phyloP scores from a whole-genome alignment of 2,888 invertebrate genomes.

The Clanis bilineata region DNA sequence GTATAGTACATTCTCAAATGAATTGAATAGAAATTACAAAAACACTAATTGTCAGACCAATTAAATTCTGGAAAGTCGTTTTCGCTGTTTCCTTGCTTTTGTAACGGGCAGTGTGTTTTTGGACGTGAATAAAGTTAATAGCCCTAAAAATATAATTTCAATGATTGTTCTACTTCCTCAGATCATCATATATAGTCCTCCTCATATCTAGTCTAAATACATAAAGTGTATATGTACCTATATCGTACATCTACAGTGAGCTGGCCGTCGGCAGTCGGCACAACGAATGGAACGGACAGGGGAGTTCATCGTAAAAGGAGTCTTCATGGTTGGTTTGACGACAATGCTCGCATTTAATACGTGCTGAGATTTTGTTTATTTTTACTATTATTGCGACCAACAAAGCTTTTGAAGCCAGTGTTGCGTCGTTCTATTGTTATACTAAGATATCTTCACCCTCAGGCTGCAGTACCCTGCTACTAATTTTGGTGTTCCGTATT shows the following conservation, averaged over 20 bases:
- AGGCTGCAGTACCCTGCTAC: background rate
- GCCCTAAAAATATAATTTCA: too few species aligned
- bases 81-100: too few species aligned
- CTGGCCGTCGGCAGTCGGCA: background rate
- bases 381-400: constrained; percentile 34
- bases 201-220: too few species aligned
- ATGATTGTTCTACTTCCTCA: too few species aligned
- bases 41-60: too few species aligned
- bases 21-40: too few species aligned
- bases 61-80: too few species aligned
- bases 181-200: too few species aligned
- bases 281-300: background rate
- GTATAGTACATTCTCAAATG: too few species aligned
- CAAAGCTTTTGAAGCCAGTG: constrained; percentile 26
- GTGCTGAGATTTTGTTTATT: constrained; percentile 36
- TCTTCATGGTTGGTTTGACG: constrained; percentile 18
- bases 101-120: too few species aligned
- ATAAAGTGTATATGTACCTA: too few species aligned
- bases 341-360: constrained; percentile 24
- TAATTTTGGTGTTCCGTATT: background rate
- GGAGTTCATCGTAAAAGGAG: constrained; percentile 8
- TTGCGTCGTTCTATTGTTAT: constrained; percentile 24
- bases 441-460: constrained; percentile 21
- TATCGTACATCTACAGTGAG: background rate
- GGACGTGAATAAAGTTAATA: too few species aligned